Conservation (phyloP, 2,797 vertebrate species). For the Pipistrellus pygmaeus region DNA sequence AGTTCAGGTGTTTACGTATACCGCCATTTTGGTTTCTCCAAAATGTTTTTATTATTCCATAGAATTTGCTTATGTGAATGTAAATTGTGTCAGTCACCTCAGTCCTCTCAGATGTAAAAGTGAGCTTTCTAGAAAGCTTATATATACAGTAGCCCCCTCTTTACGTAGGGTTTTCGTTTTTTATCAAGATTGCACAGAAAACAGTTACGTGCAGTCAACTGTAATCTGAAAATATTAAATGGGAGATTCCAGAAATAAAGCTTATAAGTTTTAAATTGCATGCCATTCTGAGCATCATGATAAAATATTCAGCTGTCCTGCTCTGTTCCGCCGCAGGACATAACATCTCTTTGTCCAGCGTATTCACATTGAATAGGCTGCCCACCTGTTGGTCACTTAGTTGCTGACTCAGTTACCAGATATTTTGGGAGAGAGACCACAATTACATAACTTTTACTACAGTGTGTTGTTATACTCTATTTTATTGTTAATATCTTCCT, state of each 20-base stretch:
- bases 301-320: neutral
- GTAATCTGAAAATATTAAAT: neutral
- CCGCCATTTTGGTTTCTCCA: too few relatives aligned
- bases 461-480: neutral
- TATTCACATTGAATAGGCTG: neutral
- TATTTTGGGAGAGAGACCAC: neutral
- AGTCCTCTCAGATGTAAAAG: conserved; percentile 18
- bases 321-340: neutral
- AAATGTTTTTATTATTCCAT: conserved; percentile 20
- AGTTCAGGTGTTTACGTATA: too few relatives aligned
- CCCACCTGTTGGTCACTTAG: neutral
- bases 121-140: conserved; percentile 34
- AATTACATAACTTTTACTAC: neutral
- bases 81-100: conserved; percentile 30
- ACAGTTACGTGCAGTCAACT: neutral
- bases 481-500: neutral
- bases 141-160: neutral
- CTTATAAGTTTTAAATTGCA: neutral
- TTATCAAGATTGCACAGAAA: too few relatives aligned
- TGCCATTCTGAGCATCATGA: neutral
- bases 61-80: neutral
- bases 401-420: neutral
- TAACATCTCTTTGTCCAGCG: neutral
- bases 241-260: neutral
- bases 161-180: neutral